Percentiles rank a stretch among this genome's conserved stretches.
These are phyloP conservation scores for Silurus aristotelis DNA, from an alignment of 2,797 vertebrate species.

Conservation along the genomic window DNA sequence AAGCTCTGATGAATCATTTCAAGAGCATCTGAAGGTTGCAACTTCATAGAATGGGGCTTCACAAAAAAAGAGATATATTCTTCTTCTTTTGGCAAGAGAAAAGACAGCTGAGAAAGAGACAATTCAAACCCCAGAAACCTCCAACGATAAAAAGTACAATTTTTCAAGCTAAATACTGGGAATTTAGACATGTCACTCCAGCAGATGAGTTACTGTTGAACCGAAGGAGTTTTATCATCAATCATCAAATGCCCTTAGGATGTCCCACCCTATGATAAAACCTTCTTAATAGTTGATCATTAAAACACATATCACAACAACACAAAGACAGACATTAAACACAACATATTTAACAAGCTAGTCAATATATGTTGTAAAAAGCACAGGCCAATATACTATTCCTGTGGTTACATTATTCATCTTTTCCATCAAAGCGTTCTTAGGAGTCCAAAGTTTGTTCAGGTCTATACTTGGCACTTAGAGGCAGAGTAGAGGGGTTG, in stretches of 20 bases:
- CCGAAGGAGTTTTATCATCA: neutral
- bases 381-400: conserved; percentile 14
- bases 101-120: neutral
- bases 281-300: neutral
- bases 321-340: conserved; percentile 23
- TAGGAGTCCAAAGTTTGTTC: conserved; percentile 36
- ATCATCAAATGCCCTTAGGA: conserved; percentile 10
- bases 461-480: conserved; percentile 51
- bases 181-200: neutral
- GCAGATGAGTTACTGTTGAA: neutral
- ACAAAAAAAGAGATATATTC: neutral
- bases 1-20: conserved; percentile 25
- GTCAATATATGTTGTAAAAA: conserved; percentile 1
- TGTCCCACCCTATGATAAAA: neutral
- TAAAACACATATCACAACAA: conserved; percentile 32
- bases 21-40: conserved; percentile 11
- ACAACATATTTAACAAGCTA: conserved; percentile 26
- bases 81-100: neutral
- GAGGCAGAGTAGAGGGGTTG: conserved; percentile 44
- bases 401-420: conserved; percentile 31
- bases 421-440: conserved; percentile 39
- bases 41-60: neutral
- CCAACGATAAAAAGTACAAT: neutral
- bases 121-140: neutral
- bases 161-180: conserved; percentile 1